Evolutionary conservation across 37 sponge, comb jelly and placozoan species (phyloP).

Genomic region (Theonella swinhoei): DNA sequence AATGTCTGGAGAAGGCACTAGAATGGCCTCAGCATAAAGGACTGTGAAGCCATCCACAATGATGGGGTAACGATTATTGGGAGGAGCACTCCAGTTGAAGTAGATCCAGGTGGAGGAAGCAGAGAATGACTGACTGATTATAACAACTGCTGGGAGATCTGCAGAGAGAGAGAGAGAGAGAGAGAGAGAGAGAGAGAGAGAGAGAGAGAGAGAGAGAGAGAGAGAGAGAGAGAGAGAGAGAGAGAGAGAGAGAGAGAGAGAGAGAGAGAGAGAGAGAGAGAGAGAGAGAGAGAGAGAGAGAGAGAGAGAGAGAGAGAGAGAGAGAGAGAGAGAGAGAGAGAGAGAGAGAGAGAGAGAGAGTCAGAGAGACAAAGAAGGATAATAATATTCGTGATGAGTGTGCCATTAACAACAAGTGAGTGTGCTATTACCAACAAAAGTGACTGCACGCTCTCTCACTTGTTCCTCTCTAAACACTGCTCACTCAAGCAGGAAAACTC

Average conservation of each 20-base stretch:
- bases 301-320: constrained; percentile 8
- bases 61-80: background rate
- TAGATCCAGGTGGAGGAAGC: background rate
- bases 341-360: background rate
- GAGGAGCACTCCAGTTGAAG: background rate
- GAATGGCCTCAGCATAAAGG: background rate
- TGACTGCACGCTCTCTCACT: no score
- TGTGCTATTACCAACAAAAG: no score
- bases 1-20: no score
- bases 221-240: constrained; percentile 54
- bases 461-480: no score
- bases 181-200: constrained; percentile 61
- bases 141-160: background rate
- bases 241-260: constrained; percentile 47
- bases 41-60: background rate
- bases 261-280: constrained; percentile 48
- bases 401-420: no score
- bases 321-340: constrained; percentile 2
- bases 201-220: constrained; percentile 61
- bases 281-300: constrained; percentile 33
- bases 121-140: background rate
- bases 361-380: no score
- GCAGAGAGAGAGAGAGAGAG: background rate
- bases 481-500: no score
- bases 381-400: no score